These are phyloP conservation scores for Herminia tarsipennalis DNA, from an alignment of 2,888 invertebrate species.

Conservation along the genomic window DNA sequence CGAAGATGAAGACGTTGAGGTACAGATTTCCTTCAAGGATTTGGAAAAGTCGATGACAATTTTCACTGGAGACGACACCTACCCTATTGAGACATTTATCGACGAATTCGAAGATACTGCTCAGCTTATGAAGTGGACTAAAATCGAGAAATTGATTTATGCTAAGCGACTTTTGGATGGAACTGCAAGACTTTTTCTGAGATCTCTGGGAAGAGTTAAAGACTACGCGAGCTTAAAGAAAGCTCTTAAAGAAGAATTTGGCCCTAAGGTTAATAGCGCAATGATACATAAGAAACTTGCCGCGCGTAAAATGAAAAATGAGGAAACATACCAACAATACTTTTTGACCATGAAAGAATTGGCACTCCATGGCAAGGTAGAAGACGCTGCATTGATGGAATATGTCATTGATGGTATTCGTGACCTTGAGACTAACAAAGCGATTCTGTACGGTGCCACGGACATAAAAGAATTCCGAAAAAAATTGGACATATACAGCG, in stretches of 20 bases:
- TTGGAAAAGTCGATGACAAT: constrained; percentile 6
- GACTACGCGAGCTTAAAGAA: constrained; percentile 1
- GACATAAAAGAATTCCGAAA: constrained; percentile 31
- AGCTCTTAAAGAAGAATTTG: constrained; percentile 16
- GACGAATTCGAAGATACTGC: too few species aligned
- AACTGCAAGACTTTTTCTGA: constrained; percentile 12
- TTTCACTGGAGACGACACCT: constrained; percentile 10
- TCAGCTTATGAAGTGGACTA: constrained; percentile 3
- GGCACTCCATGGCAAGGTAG: constrained; percentile 50
- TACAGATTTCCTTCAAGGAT: constrained; percentile 8
- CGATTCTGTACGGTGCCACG: constrained; percentile 33
- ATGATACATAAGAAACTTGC: constrained; percentile 12
- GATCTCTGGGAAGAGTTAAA: constrained; percentile 8
- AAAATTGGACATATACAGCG: constrained; percentile 20
- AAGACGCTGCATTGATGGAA: constrained; percentile 54
- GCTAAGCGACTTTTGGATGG: constrained; percentile 9
- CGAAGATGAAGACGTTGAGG: not conserved
- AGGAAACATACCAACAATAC: constrained; percentile 58
- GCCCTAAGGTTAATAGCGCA: constrained; percentile 14
- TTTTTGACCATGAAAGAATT: constrained; percentile 57
- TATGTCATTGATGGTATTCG: constrained; percentile 61
- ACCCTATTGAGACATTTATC: constrained; percentile 7
- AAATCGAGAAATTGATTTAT: constrained; percentile 9
- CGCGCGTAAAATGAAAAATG: constrained; percentile 37
- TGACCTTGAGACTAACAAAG: constrained; percentile 38